Base-by-base conservation (phyloP, 2,888 invertebrate species). In the Ennomos fuscantarius region DNA sequence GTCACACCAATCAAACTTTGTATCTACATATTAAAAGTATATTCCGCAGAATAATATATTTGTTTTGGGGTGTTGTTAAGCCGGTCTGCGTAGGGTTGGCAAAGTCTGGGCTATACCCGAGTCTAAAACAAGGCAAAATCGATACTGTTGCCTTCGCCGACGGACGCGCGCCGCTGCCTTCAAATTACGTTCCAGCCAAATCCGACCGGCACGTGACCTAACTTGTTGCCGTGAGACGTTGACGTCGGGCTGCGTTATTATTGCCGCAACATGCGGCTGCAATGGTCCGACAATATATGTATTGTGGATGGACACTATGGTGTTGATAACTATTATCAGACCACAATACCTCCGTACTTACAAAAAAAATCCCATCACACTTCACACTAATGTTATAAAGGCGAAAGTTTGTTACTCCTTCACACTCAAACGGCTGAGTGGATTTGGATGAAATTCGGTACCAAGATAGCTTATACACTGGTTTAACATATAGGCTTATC, bases 161-260 rank as follows among this genome's bases (percentile, higher is more conserved):
- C 77, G 82, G 84, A 84, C 89, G 86, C 87, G 86, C 88, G 86
- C 86, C 84, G 86, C 83, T 79, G 76, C 74, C 76, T 84, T 76
- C 72, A 69, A 84, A 85, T 87, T 83, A 87, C 84, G 86, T 88
- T 84, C 82, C 78, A 76, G 74, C 81, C 77, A 81, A 86, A 86
- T 84, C 86, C 81, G 70, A 65, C 78, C 75, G 76, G 89, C 90
- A 90, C 91, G 90, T 91, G 91, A 89, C 86, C 79, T 87, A 84
- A 91, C 91, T 91, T 91, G 91, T 92, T 91, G 90, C 91, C 84
- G 79, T 72, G 73, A 75, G 75, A 76, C 73, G 69, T 54, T 49
- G 58, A 59, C 70, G 50, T 55, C 58, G 44, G 68, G 72, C 69
- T 76, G 71, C 68, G 45, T 63, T 73, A 69, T 73, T 65, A 71